These are phyloP conservation scores for Monochamus alternatus DNA, from an alignment of 2,888 invertebrate species.

Conservation along the genomic window DNA sequence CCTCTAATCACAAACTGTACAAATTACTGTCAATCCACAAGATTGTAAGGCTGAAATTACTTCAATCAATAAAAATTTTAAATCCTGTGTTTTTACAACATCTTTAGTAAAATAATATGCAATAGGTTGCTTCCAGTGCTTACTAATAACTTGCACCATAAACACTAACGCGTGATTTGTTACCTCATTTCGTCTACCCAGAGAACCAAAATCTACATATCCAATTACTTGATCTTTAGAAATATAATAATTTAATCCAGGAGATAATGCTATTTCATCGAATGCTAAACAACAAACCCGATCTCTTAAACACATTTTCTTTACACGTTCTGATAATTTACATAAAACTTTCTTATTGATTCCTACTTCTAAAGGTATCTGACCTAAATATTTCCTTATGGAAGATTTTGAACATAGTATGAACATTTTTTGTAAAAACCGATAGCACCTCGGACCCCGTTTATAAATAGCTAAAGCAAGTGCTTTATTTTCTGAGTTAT, in stretches of 20 bases:
- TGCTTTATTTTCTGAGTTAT: slow-evolving; percentile 18
- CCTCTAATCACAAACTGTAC: slow-evolving; percentile 36
- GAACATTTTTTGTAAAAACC: slow-evolving; percentile 18
- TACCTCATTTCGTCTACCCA: slow-evolving; percentile 27
- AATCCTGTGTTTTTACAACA: slow-evolving; percentile 23
- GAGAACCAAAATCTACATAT: slow-evolving; percentile 28
- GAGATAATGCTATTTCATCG: slow-evolving; percentile 37
- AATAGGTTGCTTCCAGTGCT: slow-evolving; percentile 35
- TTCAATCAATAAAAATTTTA: slow-evolving; percentile 22
- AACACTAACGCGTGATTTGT: slow-evolving; percentile 43
- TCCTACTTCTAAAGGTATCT: slow-evolving; percentile 20
- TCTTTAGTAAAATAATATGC: slow-evolving; percentile 36
- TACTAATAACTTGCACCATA: slow-evolving; percentile 32
- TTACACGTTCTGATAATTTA: slow-evolving; percentile 25
- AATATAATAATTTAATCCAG: slow-evolving; percentile 13
- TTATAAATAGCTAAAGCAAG: slow-evolving; percentile 20
- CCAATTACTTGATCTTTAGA: slow-evolving; percentile 26
- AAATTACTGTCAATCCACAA: slow-evolving; percentile 28
- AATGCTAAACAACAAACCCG: slow-evolving; percentile 32
- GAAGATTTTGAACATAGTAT: slow-evolving; percentile 17
- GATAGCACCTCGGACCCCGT: slow-evolving; percentile 19
- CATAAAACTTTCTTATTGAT: slow-evolving; percentile 11
- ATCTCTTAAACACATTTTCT: slow-evolving; percentile 14
- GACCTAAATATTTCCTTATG: slow-evolving; percentile 21
- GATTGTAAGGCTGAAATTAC: slow-evolving; percentile 22